phyloP scores from a whole-genome alignment of 2,113 vertebrate species.

The Microcebus tavaratra region DNA sequence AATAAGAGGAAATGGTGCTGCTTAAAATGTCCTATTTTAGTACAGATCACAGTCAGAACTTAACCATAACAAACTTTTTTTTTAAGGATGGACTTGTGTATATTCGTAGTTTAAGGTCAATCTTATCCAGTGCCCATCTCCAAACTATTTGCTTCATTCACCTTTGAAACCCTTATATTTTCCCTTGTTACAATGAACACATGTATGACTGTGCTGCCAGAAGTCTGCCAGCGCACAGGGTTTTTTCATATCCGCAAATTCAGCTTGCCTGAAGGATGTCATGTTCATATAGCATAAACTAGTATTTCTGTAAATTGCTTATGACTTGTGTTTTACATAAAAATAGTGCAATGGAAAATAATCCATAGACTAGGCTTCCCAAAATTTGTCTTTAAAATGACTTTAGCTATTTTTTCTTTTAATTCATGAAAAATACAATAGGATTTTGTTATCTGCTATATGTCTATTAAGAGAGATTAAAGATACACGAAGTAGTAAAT shows the following conservation, averaged over 20 bases:
- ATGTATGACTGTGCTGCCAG: neutral
- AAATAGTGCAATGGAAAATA: neutral
- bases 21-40: constrained; percentile 12
- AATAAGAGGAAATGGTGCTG: neutral
- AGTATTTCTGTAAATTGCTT: neutral
- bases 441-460: neutral
- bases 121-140: too few species aligned
- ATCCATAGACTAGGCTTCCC: neutral
- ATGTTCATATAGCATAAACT: neutral
- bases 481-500: constrained; percentile 1
- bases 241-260: neutral
- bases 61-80: neutral
- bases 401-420: neutral
- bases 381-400: constrained; percentile 24
- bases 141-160: too few species aligned
- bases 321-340: neutral
- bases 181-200: neutral
- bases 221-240: neutral
- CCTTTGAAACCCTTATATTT: neutral
- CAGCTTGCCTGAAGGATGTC: neutral
- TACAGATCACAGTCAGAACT: neutral
- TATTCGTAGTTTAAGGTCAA: too few species aligned
- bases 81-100: too few species aligned
- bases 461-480: neutral
- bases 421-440: neutral